Percentiles rank a stretch among this genome's conserved stretches.
Evolutionary conservation across 2,888 invertebrate genomes (phyloP).

Genomic region (Callosobruchus maculatus): DNA sequence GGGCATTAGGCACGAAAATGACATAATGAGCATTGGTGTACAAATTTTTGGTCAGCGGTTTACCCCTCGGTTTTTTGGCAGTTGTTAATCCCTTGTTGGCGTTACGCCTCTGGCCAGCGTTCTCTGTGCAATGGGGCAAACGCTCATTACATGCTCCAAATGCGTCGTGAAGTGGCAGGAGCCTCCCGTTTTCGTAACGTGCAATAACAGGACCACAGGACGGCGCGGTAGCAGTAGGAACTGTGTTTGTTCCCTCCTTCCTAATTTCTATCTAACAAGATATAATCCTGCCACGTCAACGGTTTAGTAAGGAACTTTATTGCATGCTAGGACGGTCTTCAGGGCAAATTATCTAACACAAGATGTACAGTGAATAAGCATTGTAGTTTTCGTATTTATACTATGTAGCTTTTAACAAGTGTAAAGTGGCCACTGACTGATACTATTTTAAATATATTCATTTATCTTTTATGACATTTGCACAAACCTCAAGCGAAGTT

Average conservation of each 20-base stretch:
- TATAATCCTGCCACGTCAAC: not conserved
- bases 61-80: no score
- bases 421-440: no score
- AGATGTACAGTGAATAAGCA: no score
- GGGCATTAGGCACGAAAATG: no score
- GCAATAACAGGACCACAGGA: not conserved
- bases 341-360: not conserved
- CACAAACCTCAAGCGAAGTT: no score
- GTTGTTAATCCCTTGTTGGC: not conserved
- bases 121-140: conserved; percentile 12
- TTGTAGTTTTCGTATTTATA: no score
- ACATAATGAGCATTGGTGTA: no score
- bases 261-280: not conserved
- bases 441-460: no score
- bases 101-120: not conserved
- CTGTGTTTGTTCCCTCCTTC: not conserved
- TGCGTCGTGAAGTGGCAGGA: conserved; percentile 16
- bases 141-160: conserved; percentile 22
- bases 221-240: not conserved
- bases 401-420: no score
- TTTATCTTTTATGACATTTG: no score
- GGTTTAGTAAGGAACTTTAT: not conserved
- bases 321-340: not conserved
- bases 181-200: not conserved
- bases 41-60: no score